These are phyloP conservation scores for Zosterops japonicus DNA, from an alignment of 2,113 vertebrate genomes.

Conservation along the genomic window DNA sequence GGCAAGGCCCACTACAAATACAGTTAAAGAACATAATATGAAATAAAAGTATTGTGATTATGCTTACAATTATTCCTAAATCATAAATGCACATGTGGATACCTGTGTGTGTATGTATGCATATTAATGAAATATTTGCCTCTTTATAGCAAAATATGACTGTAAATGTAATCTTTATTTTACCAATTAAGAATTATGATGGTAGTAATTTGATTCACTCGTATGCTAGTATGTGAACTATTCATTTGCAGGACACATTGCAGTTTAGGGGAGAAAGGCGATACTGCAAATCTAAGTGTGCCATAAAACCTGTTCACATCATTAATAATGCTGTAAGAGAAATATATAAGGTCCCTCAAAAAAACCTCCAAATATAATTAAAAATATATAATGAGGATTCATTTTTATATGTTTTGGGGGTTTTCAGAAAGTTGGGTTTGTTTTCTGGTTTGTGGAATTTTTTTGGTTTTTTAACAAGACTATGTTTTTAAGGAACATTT, in stretches of 20 bases:
- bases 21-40: neutral
- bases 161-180: neutral
- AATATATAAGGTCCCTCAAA: neutral
- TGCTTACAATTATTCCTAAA: neutral
- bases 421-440: accelerated
- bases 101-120: neutral
- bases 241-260: neutral
- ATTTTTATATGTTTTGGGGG: neutral
- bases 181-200: neutral
- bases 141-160: neutral
- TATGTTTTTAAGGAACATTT: neutral
- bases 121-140: neutral
- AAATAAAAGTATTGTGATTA: conserved; percentile 9
- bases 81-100: neutral
- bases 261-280: neutral
- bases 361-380: neutral
- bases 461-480: neutral
- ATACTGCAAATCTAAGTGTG: neutral
- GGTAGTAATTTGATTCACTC: neutral
- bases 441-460: neutral
- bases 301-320: neutral
- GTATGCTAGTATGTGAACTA: neutral
- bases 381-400: neutral
- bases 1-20: neutral
- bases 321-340: neutral